Percentiles rank a stretch among this genome's conserved stretches.
Evolutionary conservation across 2,797 vertebrate genomes (phyloP).

Genomic region (Lacerta bilineata): DNA sequence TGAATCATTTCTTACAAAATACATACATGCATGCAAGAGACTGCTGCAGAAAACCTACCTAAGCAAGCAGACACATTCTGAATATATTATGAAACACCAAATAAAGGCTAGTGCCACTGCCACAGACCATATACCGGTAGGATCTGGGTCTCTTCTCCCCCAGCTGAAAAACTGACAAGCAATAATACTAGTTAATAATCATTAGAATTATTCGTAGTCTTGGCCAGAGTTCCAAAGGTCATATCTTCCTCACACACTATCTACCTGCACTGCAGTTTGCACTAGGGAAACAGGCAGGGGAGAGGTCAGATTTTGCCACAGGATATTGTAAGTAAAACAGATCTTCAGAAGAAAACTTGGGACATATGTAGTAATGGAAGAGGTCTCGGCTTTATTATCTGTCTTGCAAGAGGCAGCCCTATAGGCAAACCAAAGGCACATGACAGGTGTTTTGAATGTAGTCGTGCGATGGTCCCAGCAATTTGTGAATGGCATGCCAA

Average conservation of each 20-base stretch:
- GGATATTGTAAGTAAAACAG: not conserved
- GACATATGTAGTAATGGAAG: not conserved
- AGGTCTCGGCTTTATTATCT: not conserved
- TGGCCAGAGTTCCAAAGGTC: not conserved
- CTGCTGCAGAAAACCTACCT: not conserved
- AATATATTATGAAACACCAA: not conserved
- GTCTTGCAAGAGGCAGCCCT: not conserved
- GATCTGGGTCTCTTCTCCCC: not conserved
- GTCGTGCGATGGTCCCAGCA: no score
- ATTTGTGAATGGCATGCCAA: no score
- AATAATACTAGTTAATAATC: not conserved
- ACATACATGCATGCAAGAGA: not conserved
- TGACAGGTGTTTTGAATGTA: no score
- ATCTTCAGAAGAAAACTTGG: not conserved
- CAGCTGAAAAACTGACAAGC: not conserved
- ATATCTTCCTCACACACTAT: not conserved
- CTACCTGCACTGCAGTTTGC: not conserved
- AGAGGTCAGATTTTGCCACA: not conserved
- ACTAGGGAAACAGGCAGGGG: not conserved
- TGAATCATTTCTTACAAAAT: not conserved
- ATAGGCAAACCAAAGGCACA: no score
- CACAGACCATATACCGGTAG: not conserved
- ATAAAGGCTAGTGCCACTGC: not conserved
- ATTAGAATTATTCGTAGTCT: not conserved
- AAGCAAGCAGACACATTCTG: not conserved